These are phyloP conservation scores for Pterocles burchelli DNA, from an alignment of 2,113 vertebrate genomes.

Conservation along the genomic window DNA sequence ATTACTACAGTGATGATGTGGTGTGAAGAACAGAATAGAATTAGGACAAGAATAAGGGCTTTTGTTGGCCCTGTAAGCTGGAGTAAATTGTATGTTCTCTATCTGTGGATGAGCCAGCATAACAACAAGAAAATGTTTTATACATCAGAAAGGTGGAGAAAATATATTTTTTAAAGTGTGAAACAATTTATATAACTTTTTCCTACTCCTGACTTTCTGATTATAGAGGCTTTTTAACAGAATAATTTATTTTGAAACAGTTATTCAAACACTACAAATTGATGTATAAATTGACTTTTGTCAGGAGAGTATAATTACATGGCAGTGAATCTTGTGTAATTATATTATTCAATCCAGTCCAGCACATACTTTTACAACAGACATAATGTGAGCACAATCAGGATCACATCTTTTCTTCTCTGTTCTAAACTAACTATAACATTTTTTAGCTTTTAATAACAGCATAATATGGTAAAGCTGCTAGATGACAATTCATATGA, in stretches of 20 bases:
- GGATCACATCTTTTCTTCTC: conserved; percentile 24
- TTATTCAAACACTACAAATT: conserved; percentile 40
- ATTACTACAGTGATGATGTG: background rate
- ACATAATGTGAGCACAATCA: background rate
- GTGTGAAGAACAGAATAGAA: background rate
- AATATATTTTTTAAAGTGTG: background rate
- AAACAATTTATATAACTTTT: background rate
- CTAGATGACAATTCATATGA: background rate
- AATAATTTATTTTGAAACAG: conserved; percentile 35
- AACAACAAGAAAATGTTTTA: background rate
- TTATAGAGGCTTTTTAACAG: background rate
- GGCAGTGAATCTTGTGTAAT: conserved; percentile 44
- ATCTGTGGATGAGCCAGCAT: background rate
- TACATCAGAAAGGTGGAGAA: background rate
- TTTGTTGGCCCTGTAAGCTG: background rate
- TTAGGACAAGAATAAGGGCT: background rate
- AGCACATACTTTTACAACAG: conserved; percentile 26
- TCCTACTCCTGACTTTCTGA: background rate
- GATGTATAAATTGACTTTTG: conserved; percentile 57
- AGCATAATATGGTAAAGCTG: background rate
- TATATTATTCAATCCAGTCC: conserved; percentile 20
- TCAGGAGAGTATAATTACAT: conserved; percentile 35
- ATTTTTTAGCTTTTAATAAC: conserved; percentile 32
- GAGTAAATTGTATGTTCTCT: background rate
- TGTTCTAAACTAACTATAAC: conserved; percentile 27